Conservation (phyloP, 1,140 invertebrate species). For the Lepidurus arcticus region DNA sequence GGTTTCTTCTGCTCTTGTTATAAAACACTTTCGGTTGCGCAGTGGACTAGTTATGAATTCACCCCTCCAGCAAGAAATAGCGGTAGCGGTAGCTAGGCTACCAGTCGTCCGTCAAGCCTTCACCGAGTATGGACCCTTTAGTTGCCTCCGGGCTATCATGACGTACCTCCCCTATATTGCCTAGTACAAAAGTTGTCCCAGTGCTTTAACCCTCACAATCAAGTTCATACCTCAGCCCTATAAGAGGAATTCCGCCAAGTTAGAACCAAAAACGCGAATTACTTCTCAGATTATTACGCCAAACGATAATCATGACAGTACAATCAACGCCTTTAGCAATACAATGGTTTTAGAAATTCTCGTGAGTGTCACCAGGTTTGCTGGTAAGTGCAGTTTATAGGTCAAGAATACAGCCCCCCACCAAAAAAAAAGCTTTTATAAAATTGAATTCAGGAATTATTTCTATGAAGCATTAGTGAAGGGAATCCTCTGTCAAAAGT, state of each 20-base stretch:
- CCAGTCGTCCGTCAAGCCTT: background rate
- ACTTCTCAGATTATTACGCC: background rate
- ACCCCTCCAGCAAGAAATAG: background rate
- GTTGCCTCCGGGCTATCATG: constrained; percentile 1
- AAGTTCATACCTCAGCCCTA: background rate
- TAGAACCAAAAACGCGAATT: background rate
- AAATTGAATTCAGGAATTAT: too few relatives aligned
- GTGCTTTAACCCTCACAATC: background rate
- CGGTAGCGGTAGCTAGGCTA: background rate
- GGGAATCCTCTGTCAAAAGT: too few relatives aligned
- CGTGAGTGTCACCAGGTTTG: constrained; percentile 27
- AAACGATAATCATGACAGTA: constrained; percentile 1
- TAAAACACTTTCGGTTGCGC: background rate
- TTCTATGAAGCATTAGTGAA: background rate
- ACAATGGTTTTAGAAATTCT: constrained; percentile 27
- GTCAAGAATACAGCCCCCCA: too few relatives aligned
- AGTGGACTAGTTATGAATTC: background rate
- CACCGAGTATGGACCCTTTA: background rate
- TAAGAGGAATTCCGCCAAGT: background rate
- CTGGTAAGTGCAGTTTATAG: background rate
- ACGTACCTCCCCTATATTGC: background rate
- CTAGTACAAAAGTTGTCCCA: background rate
- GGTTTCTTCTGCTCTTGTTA: background rate
- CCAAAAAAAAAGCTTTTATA: too few relatives aligned
- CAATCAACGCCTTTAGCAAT: background rate